Evolutionary conservation across 2,888 invertebrate genomes (phyloP), one percentile per base, ranked within the genome.

Genomic region (Lithophane semibrunnea): DNA sequence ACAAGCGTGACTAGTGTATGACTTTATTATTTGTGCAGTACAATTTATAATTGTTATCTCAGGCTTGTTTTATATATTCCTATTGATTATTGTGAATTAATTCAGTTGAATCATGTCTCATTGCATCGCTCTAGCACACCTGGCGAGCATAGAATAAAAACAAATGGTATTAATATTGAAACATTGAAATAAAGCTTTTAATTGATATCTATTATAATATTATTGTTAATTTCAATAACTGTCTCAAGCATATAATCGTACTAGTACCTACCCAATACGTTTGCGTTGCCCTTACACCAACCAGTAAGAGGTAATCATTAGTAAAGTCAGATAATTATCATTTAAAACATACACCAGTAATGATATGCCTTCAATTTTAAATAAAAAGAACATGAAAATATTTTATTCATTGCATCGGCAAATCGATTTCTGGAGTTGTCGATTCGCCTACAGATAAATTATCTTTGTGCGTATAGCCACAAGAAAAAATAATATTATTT

Each of bases 21-120:
- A 60, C 56, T 80, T 65, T 58, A 70, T 65, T 70, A 64, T 60
- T 80, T 64, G 47, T 29, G 5, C 9, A 58, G 47, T 47, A 42
- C 58, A 37, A 63, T 79, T 54, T 37, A 52, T 24, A 42, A 21
- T 13, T 77, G 16, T 61, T 49, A 70, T 37, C 24, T 65, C 7
- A 56, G 44, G 13, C 5, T 77, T 63, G 13, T 52, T 70, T 42
- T 16, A 47, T 24, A 58, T 54, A 54, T 56, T 44, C 2, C 56
- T 49, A 56, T 47, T 79, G 37, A 49, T 56, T 24, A 42, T 24
- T 47, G 13, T 8, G 0, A 67, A 76, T 63, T 56, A 49, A 67
- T 64, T 67, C 24, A 68, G n/a, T n/a, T 49, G 7, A 10, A n/a
- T 73, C 47, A 73, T 49, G 7, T 8, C 10, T 80, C 13, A 49